These are phyloP conservation scores for Drosophila pseudotalamancana DNA, from an alignment of 2,888 invertebrate species.

Conservation along the genomic window DNA sequence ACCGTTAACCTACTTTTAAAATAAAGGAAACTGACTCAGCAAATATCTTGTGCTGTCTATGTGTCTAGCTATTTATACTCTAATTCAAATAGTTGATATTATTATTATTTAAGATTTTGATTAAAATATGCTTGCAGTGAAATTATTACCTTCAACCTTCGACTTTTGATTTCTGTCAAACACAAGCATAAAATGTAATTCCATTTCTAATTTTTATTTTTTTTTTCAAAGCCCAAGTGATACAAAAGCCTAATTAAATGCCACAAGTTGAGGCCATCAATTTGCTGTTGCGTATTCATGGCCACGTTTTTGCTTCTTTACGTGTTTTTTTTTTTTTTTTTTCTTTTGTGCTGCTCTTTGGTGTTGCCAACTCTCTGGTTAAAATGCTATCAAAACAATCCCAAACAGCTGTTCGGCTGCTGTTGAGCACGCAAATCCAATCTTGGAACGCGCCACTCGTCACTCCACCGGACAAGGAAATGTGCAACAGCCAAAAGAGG, in stretches of 20 bases:
- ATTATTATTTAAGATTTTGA: too few relatives aligned
- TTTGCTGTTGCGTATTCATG: not conserved
- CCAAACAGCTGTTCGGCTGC: slow-evolving; percentile 66
- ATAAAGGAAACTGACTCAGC: too few relatives aligned
- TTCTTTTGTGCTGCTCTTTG: not conserved
- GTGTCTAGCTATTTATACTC: too few relatives aligned
- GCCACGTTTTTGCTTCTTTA: slow-evolving; percentile 5
- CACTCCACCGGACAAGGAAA: slow-evolving; percentile 34
- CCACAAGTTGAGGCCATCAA: slow-evolving; percentile 11
- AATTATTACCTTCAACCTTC: too few relatives aligned
- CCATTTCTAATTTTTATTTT: too few relatives aligned
- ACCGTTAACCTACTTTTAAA: too few relatives aligned
- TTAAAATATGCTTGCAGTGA: too few relatives aligned
- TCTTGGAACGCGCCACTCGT: slow-evolving; percentile 41
- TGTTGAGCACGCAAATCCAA: slow-evolving; percentile 30
- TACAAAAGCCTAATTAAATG: slow-evolving; percentile 13
- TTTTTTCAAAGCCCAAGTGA: not conserved
- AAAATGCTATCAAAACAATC: slow-evolving; percentile 42
- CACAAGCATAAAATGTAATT: not conserved
- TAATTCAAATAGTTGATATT: too few relatives aligned
- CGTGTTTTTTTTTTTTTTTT: not conserved
- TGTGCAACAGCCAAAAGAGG: slow-evolving; percentile 68
- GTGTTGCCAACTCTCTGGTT: not conserved
- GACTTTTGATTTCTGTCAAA: not conserved
- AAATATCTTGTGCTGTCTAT: too few relatives aligned